Evolutionary conservation across 1,140 invertebrate genomes (phyloP).

Genomic region (Mylabris phalerata): DNA sequence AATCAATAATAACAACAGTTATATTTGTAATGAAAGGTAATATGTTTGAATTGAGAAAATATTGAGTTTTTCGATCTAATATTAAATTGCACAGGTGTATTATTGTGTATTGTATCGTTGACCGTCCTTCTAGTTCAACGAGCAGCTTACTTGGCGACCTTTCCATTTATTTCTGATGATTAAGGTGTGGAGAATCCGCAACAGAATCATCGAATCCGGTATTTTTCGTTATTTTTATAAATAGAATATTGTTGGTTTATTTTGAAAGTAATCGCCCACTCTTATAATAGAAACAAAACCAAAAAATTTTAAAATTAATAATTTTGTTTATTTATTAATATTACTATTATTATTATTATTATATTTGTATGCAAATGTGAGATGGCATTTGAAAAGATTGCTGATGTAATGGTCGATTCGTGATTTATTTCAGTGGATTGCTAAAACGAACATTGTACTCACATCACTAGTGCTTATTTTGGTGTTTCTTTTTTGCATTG

Average conservation of each 20-base stretch:
- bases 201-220: constrained; percentile 4
- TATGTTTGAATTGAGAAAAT: too few relatives aligned
- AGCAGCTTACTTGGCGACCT: constrained; percentile 4
- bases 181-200: background rate
- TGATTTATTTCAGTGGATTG: constrained; percentile 2
- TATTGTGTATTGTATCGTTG: background rate
- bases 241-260: too few relatives aligned
- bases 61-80: too few relatives aligned
- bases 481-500: too few relatives aligned
- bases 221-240: background rate
- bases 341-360: too few relatives aligned
- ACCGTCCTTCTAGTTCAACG: constrained; percentile 4
- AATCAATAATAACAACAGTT: too few relatives aligned
- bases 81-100: too few relatives aligned
- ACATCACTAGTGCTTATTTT: too few relatives aligned
- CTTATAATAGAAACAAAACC: background rate
- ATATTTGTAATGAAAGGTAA: too few relatives aligned
- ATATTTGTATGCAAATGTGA: background rate
- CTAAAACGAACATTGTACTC: background rate
- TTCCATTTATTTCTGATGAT: constrained; percentile 3
- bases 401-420: background rate
- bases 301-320: too few relatives aligned
- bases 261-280: background rate
- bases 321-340: too few relatives aligned
- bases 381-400: background rate